Evolutionary conservation across 2,888 invertebrate species (phyloP), one percentile per base, ranked within the genome.

Genomic region (Tetrapedia diversipes): DNA sequence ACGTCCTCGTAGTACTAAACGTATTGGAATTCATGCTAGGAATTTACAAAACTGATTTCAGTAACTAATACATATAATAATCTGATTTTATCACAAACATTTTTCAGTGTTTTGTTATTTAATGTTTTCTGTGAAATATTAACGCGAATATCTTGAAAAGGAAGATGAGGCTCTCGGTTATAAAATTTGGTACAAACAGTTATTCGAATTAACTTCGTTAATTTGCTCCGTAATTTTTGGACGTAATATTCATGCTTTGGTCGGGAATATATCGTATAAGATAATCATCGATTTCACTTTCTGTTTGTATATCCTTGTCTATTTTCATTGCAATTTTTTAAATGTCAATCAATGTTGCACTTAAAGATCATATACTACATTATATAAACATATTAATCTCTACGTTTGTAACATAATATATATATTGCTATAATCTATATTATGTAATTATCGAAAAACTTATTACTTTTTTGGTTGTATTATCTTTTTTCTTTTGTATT

Each of bases 121-220:
- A 54, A 56, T 27, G 27, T 34, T 64, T 24, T 34, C 37, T 47
- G 45, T 39, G 24, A 63, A 63, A 45, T 32, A 43, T 61, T 45
- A 53, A 27, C n/a, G 6, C 43, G 29, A 59, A 39, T 49, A 22
- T 54, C 34, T 54, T 54, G 29, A 22, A 73, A 51, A 34, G 24
- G 63, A 45, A 19, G 29, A 43, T 60, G n/a, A 45, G 53, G 34
- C 29, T 59, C 45, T 64, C 45, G 60, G 22, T 72, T 75, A 47
- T 77, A 77, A 84, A 82, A 80, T 70, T 77, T 77, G 19, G 34
- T 79, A 82, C 51, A 82, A 84, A 78, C 32, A 66, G 47, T 57
- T 61, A 41, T 53, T 69, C 65, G 61, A 71, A 77, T 67, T 53
- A 59, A 59, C 71, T 41, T 67, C 37, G 47, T 43, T 63, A 69